phyloP scores from a whole-genome alignment of 2,113 vertebrate genomes.

The Halichoerus grypus region DNA sequence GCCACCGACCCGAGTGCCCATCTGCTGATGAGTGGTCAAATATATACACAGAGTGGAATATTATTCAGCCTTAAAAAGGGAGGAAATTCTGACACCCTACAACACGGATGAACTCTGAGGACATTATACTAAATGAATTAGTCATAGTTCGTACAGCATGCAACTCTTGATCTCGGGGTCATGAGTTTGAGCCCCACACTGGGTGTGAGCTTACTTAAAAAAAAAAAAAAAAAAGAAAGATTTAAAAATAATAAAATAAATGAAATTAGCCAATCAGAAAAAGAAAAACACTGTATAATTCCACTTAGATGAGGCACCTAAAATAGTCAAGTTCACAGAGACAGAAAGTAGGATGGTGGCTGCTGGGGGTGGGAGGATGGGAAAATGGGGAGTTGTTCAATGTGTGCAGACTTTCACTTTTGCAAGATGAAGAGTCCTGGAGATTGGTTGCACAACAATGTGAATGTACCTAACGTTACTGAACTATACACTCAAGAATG shows the following conservation, averaged over 20 bases:
- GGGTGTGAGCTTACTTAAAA: background rate
- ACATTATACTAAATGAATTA: background rate
- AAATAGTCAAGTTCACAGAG: background rate
- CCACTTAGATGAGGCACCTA: background rate
- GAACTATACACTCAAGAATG: background rate
- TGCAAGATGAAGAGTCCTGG: background rate
- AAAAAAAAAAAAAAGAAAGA: background rate
- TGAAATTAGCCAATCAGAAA: background rate
- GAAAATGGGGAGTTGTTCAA: background rate
- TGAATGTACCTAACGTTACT: background rate
- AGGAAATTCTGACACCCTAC: background rate
- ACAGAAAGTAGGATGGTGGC: background rate
- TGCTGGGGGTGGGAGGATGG: fast-evolving
- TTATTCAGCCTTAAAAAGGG: background rate
- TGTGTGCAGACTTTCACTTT: background rate
- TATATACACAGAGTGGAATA: background rate
- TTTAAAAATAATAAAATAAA: background rate
- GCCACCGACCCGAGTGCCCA: background rate
- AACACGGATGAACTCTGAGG: background rate
- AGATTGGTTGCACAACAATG: background rate
- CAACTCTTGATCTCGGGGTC: background rate
- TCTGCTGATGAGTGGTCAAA: background rate
- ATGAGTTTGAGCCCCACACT: background rate
- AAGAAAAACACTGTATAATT: background rate
- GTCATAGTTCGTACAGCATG: background rate